phyloP scores from a whole-genome alignment of 2,888 invertebrate genomes.

The Drosophila nr. perissopoda region DNA sequence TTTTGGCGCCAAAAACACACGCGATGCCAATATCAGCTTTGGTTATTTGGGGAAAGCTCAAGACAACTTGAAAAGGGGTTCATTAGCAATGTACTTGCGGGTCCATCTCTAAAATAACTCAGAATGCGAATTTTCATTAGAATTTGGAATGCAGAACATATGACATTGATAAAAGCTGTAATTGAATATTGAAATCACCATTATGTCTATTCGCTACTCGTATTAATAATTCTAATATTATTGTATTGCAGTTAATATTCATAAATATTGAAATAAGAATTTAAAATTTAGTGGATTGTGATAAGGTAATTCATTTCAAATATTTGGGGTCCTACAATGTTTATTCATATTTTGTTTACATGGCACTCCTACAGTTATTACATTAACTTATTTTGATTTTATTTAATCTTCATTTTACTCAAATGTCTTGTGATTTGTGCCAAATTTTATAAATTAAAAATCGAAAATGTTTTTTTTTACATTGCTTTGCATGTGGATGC shows the following conservation, averaged over 20 bases:
- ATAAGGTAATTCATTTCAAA: not conserved
- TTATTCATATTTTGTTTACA: not conserved
- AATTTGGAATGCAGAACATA: not conserved
- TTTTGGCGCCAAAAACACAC: constrained; percentile 57
- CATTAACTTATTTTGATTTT: not conserved
- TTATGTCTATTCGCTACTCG: too few species aligned
- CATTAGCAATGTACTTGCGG: constrained; percentile 4
- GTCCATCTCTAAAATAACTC: not conserved
- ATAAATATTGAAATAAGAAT: not conserved
- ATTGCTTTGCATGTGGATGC: not conserved
- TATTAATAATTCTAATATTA: not conserved
- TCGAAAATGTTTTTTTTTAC: not conserved
- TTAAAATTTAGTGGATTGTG: not conserved
- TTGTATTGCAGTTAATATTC: not conserved
- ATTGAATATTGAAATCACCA: not conserved
- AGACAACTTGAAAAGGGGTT: not conserved
- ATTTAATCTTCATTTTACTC: not conserved
- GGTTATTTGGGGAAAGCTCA: constrained; percentile 39
- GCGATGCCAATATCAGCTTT: constrained; percentile 36
- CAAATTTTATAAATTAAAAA: too few species aligned
- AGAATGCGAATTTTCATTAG: not conserved
- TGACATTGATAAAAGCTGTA: not conserved
- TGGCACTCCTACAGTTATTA: not conserved
- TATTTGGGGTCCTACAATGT: not conserved
- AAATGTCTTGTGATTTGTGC: not conserved